A percentile compares a stretch with the other conserved stretches of the same genome.
phyloP scores from a whole-genome alignment of 2,888 invertebrate species.

The Nymphalis polychloros region DNA sequence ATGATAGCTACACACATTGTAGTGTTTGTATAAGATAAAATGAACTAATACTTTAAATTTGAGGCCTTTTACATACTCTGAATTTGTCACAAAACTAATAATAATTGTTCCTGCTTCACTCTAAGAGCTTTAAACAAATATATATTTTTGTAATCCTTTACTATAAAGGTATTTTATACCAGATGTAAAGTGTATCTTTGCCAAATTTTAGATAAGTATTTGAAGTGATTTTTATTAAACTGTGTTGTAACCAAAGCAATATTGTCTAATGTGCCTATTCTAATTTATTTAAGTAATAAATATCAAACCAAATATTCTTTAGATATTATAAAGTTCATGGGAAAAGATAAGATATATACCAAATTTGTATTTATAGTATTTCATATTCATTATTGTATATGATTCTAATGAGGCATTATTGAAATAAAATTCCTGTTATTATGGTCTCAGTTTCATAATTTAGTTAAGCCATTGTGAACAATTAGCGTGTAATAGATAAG shows the following conservation, averaged over 20 bases:
- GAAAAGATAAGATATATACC: constrained; percentile 44
- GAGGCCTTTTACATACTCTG: constrained; percentile 58
- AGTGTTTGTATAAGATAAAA: constrained; percentile 72
- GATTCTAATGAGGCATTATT: constrained; percentile 38
- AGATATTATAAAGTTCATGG: constrained; percentile 54
- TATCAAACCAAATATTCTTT: constrained; percentile 70
- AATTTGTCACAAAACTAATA: constrained; percentile 57
- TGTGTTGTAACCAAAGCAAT: constrained; percentile 81
- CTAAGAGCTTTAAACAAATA: constrained; percentile 63
- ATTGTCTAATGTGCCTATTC: constrained; percentile 71
- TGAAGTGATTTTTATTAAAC: constrained; percentile 70
- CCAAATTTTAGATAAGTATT: constrained; percentile 77
- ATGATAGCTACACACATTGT: constrained; percentile 58
- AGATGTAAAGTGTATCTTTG: constrained; percentile 66
- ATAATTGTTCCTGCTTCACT: constrained; percentile 64
- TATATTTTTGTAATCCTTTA: constrained; percentile 71
- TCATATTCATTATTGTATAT: constrained; percentile 33
- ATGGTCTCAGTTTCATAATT: constrained; percentile 58
- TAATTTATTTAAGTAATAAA: constrained; percentile 54
- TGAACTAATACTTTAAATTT: constrained; percentile 52
- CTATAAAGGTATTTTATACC: constrained; percentile 55
- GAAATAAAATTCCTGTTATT: constrained; percentile 45
- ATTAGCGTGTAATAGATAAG: constrained; percentile 49
- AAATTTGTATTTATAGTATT: constrained; percentile 44
- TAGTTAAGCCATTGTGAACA: constrained; percentile 62